These are phyloP conservation scores for Bubo blakistoni DNA, from an alignment of 2,113 vertebrate species.

Conservation along the genomic window DNA sequence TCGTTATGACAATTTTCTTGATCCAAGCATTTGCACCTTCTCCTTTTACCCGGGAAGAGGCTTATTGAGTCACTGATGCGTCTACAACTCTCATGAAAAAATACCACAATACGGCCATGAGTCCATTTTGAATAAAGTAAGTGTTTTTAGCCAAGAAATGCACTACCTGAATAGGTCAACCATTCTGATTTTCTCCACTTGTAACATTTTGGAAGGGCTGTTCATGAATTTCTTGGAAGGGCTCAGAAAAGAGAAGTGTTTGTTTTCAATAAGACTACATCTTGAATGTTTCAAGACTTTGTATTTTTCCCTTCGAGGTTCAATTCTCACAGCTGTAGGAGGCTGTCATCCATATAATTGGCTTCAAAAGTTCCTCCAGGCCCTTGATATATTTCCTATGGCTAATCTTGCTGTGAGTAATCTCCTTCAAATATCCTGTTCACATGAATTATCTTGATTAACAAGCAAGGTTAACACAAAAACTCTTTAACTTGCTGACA, in stretches of 20 bases:
- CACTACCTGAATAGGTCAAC: neutral
- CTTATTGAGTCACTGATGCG: neutral
- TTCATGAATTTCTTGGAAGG: neutral
- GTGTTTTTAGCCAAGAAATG: neutral
- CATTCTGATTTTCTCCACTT: neutral
- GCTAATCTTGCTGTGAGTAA: slow-evolving; percentile 53
- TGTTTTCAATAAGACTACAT: neutral
- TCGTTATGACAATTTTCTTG: neutral
- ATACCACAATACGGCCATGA: neutral
- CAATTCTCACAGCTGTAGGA: slow-evolving; percentile 41
- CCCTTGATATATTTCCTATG: slow-evolving; percentile 9
- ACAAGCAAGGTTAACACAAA: slow-evolving; percentile 29
- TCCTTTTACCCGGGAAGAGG: neutral
- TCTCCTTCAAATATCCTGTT: slow-evolving; percentile 51
- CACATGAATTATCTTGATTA: slow-evolving; percentile 50
- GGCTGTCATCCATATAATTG: slow-evolving; percentile 28
- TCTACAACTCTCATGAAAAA: neutral
- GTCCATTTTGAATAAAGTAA: neutral
- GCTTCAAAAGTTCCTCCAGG: slow-evolving; percentile 41
- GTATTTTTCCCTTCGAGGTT: neutral
- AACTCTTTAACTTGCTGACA: neutral
- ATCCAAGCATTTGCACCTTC: neutral
- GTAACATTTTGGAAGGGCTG: neutral
- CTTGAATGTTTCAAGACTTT: neutral
- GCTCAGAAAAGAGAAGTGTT: neutral